Evolutionary conservation across 1,140 invertebrate species (phyloP).

Genomic region (Ceratoteleas bidentatus): DNA sequence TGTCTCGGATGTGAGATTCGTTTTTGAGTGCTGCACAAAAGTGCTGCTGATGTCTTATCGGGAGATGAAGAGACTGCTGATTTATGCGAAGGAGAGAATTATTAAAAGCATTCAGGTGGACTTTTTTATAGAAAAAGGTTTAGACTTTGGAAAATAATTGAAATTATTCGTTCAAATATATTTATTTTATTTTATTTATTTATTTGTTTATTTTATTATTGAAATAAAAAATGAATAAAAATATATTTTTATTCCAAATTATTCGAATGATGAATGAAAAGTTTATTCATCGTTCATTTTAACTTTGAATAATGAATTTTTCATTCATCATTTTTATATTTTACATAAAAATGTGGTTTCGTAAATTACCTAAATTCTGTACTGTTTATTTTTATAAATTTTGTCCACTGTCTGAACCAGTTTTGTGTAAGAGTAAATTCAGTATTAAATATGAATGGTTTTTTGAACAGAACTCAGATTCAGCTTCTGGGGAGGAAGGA

Average conservation of each 20-base stretch:
- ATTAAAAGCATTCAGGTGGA: slow-evolving; percentile 59
- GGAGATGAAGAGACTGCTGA: slow-evolving; percentile 69
- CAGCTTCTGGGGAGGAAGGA: slow-evolving; percentile 23
- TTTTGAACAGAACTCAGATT: slow-evolving; percentile 24
- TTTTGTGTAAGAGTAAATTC: too few relatives aligned
- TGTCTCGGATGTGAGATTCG: slow-evolving; percentile 72
- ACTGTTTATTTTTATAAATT: too few relatives aligned
- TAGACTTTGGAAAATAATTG: too few relatives aligned
- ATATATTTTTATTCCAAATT: too few relatives aligned
- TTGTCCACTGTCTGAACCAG: too few relatives aligned
- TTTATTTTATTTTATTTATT: neutral
- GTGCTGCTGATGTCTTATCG: slow-evolving; percentile 68
- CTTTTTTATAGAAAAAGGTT: neutral
- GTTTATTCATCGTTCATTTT: too few relatives aligned
- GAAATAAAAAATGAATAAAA: too few relatives aligned
- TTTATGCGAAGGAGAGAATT: slow-evolving; percentile 72
- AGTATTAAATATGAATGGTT: neutral
- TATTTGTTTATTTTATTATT: neutral
- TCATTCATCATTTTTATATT: too few relatives aligned
- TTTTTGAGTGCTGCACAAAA: slow-evolving; percentile 77
- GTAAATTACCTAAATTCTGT: too few relatives aligned
- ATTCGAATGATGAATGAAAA: too few relatives aligned
- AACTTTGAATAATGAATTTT: too few relatives aligned
- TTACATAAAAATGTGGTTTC: too few relatives aligned
- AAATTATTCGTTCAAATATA: neutral